Percentiles rank a stretch among this genome's conserved stretches.
Evolutionary conservation across 2,797 vertebrate species (phyloP).

Genomic region (Botia kubotai): DNA sequence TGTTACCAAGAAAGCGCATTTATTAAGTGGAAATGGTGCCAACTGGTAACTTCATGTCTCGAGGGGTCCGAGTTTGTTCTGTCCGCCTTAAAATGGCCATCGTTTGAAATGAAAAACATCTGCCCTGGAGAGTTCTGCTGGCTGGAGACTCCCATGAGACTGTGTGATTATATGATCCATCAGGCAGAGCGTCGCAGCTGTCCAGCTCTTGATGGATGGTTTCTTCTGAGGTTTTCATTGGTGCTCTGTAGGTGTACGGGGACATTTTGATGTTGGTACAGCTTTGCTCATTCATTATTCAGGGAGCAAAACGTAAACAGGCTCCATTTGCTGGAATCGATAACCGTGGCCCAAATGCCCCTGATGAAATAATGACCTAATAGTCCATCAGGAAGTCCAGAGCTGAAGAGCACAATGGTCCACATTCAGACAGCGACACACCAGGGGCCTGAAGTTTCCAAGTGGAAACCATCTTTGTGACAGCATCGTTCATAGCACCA

Average conservation of each 20-base stretch:
- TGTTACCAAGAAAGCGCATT: neutral
- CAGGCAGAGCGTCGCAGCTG: constrained; percentile 30
- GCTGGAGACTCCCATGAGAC: constrained; percentile 44
- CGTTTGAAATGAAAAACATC: constrained; percentile 32
- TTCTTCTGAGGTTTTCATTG: constrained; percentile 41
- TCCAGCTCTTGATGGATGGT: constrained; percentile 39
- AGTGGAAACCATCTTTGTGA: constrained; percentile 25
- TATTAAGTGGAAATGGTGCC: neutral
- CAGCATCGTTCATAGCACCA: constrained; percentile 30
- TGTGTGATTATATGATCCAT: constrained; percentile 43
- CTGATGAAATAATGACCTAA: constrained; percentile 45
- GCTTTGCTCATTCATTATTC: constrained; percentile 56
- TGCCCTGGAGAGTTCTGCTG: constrained; percentile 19
- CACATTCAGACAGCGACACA: constrained; percentile 32
- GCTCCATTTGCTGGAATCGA: constrained; percentile 50
- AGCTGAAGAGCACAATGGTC: constrained; percentile 48
- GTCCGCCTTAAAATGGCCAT: neutral
- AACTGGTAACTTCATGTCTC: neutral
- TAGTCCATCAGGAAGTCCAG: constrained; percentile 31
- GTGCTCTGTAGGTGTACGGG: constrained; percentile 47
- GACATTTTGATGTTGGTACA: constrained; percentile 33
- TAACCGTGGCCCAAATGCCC: constrained; percentile 37
- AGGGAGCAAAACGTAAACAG: constrained; percentile 35
- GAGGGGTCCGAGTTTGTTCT: neutral
- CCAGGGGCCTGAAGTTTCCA: neutral